Percentiles rank a stretch among this genome's conserved stretches.
Conservation (phyloP, 2,888 invertebrate genomes). For the Arrhopalites spinosus region DNA sequence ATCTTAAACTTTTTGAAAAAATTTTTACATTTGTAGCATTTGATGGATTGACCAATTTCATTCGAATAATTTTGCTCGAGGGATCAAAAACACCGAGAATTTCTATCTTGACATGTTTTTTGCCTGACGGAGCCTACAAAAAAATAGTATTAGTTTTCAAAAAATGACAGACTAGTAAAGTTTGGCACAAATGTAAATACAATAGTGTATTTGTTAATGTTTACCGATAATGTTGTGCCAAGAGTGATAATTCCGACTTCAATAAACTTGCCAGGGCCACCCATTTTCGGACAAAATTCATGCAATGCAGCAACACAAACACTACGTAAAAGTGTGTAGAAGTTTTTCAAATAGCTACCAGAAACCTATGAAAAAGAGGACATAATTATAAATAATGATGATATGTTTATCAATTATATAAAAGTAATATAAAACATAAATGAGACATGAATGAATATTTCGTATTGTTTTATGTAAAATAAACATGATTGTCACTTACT, state of each 20-base stretch:
- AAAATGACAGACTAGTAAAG: too few relatives aligned
- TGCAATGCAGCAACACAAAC: slow-evolving; percentile 80
- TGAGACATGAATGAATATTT: too few relatives aligned
- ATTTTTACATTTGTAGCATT: slow-evolving; percentile 7
- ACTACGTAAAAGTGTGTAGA: slow-evolving; percentile 74
- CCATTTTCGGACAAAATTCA: slow-evolving; percentile 74
- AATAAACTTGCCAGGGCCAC: slow-evolving; percentile 72
- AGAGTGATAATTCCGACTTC: slow-evolving; percentile 84
- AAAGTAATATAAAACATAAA: not conserved
- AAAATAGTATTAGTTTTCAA: not conserved
- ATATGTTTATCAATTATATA: not conserved
- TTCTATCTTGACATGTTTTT: slow-evolving; percentile 78
- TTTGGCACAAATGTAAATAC: too few relatives aligned
- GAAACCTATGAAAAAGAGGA: slow-evolving; percentile 60
- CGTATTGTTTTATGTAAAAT: too few relatives aligned
- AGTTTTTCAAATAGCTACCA: slow-evolving; percentile 69
- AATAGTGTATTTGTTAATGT: too few relatives aligned
- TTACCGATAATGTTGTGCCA: slow-evolving; percentile 67
- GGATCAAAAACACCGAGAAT: slow-evolving; percentile 82
- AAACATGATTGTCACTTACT: too few relatives aligned
- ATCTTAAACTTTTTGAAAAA: not conserved
- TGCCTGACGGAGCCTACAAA: slow-evolving; percentile 38
- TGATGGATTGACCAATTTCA: slow-evolving; percentile 79
- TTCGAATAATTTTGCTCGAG: slow-evolving; percentile 71
- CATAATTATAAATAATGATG: slow-evolving; percentile 11